Evolutionary conservation across 2,888 invertebrate species (phyloP), one percentile per base, ranked within the genome.

Genomic region (Dasypogon diadema): DNA sequence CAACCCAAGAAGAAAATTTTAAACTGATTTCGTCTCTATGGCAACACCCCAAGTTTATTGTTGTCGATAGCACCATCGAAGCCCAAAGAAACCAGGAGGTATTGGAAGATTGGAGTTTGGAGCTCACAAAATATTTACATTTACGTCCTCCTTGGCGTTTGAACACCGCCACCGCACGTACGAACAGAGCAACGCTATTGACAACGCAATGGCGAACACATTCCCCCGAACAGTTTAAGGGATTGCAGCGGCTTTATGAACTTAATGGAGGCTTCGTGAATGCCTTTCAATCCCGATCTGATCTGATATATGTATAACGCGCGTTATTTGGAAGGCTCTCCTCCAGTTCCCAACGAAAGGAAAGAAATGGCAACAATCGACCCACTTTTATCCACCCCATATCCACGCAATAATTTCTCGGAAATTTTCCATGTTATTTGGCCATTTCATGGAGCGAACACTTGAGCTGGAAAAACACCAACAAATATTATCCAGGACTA

Each of bases 11-110:
- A 60, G 37, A 34, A 34, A 60, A 34, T 60, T 60, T 60, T 60
- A 60, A 60, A 37, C 37, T 60, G 37, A 37, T 37, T 60, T 34
- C 26, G 18, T 60, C 60, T 60, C 60, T 60, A 60, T 60, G 60
- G 60, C 18, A 60, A 60, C 60, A 60, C 60, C 60, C 60, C 37
- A 58, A 60, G 60, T 18, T 60, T 34, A 60, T 42, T 30, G 18
- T 42, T 37, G 18, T 21, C 18, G 34, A 18, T 5, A 60, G 37
- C 34, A n/a, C 34, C 37, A 18, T 5, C 34, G 18, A 37, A 42
- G n/a, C 37, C 21, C 21, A 16, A 37, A 58, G 21, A 42, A 37
- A 18, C 18, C 2, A 3, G 12, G 1, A 3, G 2, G 42, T 12
- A n/a, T n/a, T n/a, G n/a, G n/a, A n/a, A n/a, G n/a, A n/a, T n/a